phyloP scores from a whole-genome alignment of 1,140 invertebrate genomes.

The Muscidifurax raptorellus region DNA sequence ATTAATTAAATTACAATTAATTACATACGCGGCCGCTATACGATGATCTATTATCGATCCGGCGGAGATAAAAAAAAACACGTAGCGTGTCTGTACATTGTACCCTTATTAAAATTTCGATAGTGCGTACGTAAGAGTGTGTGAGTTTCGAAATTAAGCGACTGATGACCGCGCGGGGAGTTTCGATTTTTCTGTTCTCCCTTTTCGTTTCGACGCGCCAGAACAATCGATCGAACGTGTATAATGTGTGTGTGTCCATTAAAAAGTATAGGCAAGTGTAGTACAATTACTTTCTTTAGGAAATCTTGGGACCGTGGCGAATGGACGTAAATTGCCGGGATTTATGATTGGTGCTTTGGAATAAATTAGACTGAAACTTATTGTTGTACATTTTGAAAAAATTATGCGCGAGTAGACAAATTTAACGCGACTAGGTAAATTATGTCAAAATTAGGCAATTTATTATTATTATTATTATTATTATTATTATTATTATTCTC shows the following conservation, averaged over 20 bases:
- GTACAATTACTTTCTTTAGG: slow-evolving; percentile 39
- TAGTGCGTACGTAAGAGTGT: not conserved
- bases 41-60: not conserved
- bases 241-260: slow-evolving; percentile 28
- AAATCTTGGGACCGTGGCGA: not conserved
- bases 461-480: slow-evolving; percentile 1
- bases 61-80: not conserved
- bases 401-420: slow-evolving; percentile 49
- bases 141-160: slow-evolving; percentile 27
- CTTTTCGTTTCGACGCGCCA: not conserved
- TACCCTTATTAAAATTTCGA: slow-evolving; percentile 27
- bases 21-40: not conserved
- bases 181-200: slow-evolving; percentile 24
- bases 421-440: not conserved
- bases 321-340: slow-evolving; percentile 52
- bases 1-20: slow-evolving; percentile 46
- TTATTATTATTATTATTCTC: slow-evolving; percentile 51
- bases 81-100: slow-evolving; percentile 29
- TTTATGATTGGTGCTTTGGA: slow-evolving; percentile 72
- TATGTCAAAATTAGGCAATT: slow-evolving; percentile 19
- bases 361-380: slow-evolving; percentile 74
- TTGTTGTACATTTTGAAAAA: slow-evolving; percentile 69
- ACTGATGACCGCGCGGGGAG: slow-evolving; percentile 1
- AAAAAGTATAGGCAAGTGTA: slow-evolving; percentile 54
- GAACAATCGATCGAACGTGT: not conserved